These are phyloP conservation scores for Ornithoptera alexandrae DNA, from an alignment of 2,888 invertebrate species.

Conservation along the genomic window DNA sequence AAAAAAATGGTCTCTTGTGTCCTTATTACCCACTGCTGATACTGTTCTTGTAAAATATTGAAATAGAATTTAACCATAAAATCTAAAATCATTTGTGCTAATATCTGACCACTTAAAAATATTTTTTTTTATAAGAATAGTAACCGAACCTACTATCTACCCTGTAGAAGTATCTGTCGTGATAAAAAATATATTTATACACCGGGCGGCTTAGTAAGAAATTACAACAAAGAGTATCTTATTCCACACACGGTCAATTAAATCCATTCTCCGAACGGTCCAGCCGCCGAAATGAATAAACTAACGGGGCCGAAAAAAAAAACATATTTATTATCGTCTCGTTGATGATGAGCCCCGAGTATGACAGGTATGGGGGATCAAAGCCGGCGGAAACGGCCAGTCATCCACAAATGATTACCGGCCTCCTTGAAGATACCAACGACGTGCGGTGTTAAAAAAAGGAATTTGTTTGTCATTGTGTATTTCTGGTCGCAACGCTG, in stretches of 20 bases:
- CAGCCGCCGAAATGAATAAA: slow-evolving; percentile 60
- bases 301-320: slow-evolving; percentile 47
- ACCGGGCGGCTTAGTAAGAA: not conserved
- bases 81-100: no score
- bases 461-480: not conserved
- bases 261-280: slow-evolving; percentile 45
- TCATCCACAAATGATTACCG: slow-evolving; percentile 47
- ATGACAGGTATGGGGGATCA: slow-evolving; percentile 71
- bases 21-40: no score
- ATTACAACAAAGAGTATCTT: slow-evolving; percentile 36
- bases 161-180: not conserved
- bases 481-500: not conserved
- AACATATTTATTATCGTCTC: slow-evolving; percentile 42
- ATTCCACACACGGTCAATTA: slow-evolving; percentile 53
- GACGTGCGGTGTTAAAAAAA: not conserved
- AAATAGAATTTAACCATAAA: no score
- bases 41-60: no score
- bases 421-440: slow-evolving; percentile 22
- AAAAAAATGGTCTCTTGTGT: no score
- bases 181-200: not conserved
- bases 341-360: slow-evolving; percentile 60
- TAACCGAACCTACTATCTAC: not conserved
- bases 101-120: no score
- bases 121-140: not conserved
- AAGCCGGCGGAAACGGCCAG: slow-evolving; percentile 57